These are phyloP conservation scores for Hippocampus abdominalis DNA, from an alignment of 2,113 vertebrate species.

Conservation along the genomic window DNA sequence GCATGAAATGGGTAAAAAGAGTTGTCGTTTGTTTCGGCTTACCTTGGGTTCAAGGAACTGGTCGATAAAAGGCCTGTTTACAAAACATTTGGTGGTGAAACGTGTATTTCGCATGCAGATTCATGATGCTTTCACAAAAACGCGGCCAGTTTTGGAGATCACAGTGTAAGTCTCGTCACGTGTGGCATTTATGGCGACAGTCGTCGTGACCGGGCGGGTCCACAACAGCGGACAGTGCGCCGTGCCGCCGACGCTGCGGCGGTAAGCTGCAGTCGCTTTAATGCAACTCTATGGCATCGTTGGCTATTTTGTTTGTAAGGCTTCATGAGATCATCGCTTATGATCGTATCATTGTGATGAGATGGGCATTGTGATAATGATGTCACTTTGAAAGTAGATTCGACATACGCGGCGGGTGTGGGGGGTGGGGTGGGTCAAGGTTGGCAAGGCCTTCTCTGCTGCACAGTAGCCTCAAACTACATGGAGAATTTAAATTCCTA, in stretches of 20 bases:
- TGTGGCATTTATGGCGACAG: too few relatives aligned
- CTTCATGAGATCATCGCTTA: conserved; percentile 4
- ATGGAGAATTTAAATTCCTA: too few relatives aligned
- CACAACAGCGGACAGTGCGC: background rate
- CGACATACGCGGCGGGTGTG: background rate
- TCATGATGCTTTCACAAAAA: background rate
- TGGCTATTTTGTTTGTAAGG: conserved; percentile 2
- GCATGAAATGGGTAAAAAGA: background rate
- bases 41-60: background rate
- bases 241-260: too few relatives aligned
- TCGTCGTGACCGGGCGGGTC: too few relatives aligned
- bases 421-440: background rate
- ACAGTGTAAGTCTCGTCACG: background rate
- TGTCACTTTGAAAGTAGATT: background rate
- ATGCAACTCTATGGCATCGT: conserved; percentile 5
- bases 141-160: background rate
- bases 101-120: background rate
- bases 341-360: conserved; percentile 3
- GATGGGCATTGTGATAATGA: background rate
- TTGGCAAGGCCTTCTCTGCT: too few relatives aligned
- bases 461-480: too few relatives aligned
- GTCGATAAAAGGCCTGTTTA: background rate
- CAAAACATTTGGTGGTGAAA: background rate
- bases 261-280: background rate
- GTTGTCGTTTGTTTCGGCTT: background rate